phyloP scores from a whole-genome alignment of 2,113 vertebrate species.

The Bettongia penicillata region DNA sequence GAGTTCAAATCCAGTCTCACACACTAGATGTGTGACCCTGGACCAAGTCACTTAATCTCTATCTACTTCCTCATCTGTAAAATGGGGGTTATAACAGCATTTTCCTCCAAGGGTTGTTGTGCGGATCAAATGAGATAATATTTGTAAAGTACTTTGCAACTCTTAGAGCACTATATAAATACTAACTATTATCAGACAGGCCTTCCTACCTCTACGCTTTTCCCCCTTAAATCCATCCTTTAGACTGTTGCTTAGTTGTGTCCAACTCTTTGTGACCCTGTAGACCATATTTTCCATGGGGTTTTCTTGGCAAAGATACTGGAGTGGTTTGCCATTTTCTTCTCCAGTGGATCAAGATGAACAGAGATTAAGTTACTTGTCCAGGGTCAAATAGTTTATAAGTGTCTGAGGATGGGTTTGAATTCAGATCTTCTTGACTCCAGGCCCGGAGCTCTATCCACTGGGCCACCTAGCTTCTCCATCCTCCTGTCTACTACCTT shows the following conservation, averaged over 20 bases:
- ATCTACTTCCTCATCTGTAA: neutral
- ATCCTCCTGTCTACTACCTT: neutral
- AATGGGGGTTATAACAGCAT: neutral
- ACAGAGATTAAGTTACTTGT: neutral
- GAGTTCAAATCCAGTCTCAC: neutral
- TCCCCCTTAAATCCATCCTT: neutral
- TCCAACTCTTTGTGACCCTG: neutral
- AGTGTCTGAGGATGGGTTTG: neutral
- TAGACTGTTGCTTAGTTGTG: neutral
- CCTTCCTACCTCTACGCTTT: neutral
- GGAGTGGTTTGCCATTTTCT: neutral
- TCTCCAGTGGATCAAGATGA: neutral
- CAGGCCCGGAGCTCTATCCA: neutral
- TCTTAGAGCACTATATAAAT: neutral
- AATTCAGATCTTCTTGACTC: neutral
- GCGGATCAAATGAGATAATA: neutral
- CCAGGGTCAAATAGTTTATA: neutral
- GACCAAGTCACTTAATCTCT: neutral
- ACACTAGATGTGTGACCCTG: neutral
- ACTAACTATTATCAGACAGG: neutral
- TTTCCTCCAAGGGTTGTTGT: neutral
- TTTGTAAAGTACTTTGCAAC: neutral
- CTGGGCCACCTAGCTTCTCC: neutral
- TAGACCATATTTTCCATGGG: neutral
- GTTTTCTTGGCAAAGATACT: neutral